A percentile compares a stretch with the other conserved stretches of the same genome.
phyloP scores from a whole-genome alignment of 2,797 vertebrate species.

The Falco naumanni region DNA sequence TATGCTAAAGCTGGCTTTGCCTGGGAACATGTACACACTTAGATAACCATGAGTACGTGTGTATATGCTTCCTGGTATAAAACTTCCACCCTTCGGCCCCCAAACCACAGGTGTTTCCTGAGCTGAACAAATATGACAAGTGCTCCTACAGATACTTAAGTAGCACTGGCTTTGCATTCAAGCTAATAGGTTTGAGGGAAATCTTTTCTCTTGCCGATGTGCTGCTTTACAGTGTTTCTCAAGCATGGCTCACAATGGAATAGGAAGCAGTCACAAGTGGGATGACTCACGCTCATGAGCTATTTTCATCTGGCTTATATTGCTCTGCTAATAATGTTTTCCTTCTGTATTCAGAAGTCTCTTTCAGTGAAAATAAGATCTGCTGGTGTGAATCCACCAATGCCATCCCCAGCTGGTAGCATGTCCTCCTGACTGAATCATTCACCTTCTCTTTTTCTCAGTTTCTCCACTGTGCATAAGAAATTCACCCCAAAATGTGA shows the following conservation, averaged over 20 bases:
- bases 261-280: conserved; percentile 37
- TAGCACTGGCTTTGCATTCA: not conserved
- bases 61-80: not conserved
- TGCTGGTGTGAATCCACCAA: not conserved
- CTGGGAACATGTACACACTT: not conserved
- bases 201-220: not conserved
- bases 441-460: not conserved
- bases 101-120: not conserved
- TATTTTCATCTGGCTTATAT: conserved; percentile 50
- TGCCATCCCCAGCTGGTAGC: not conserved
- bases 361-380: not conserved
- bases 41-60: accelerated
- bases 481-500: not conserved
- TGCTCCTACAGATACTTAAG: not conserved
- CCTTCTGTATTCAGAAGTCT: conserved; percentile 17
- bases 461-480: not conserved
- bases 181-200: not conserved
- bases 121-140: not conserved
- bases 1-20: not conserved
- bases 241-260: not conserved
- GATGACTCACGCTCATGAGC: conserved; percentile 48
- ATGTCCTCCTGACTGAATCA: not conserved
- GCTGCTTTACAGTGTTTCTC: not conserved
- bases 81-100: not conserved
- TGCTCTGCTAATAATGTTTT: conserved; percentile 10